Percentiles rank a stretch among this genome's conserved stretches.
Conservation (phyloP, 2,797 vertebrate species). For the Diceros bicornis region DNA sequence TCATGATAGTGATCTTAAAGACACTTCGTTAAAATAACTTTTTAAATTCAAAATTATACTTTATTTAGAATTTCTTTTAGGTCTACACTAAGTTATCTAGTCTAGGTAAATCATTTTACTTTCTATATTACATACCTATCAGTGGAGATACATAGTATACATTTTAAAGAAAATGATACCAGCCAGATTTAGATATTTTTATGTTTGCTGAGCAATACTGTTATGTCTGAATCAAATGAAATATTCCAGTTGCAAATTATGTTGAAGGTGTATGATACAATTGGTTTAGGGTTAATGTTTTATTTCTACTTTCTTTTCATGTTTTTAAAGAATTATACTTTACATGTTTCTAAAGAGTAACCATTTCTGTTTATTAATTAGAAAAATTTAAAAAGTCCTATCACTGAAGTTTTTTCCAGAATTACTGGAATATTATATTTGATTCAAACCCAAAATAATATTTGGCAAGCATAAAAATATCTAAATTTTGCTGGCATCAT, state of each 20-base stretch:
- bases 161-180: background rate
- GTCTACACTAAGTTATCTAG: background rate
- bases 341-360: conserved; percentile 8
- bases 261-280: background rate
- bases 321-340: conserved; percentile 26
- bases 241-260: conserved; percentile 34
- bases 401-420: background rate
- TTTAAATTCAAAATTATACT: background rate
- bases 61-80: conserved; percentile 30
- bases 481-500: background rate
- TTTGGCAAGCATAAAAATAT: conserved; percentile 7
- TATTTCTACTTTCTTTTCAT: conserved; percentile 9
- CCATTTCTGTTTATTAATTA: conserved; percentile 24
- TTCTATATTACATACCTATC: background rate
- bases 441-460: background rate
- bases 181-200: conserved; percentile 39
- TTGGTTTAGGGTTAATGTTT: background rate
- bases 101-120: background rate
- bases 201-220: background rate
- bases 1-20: background rate
- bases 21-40: background rate
- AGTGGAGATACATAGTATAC: background rate
- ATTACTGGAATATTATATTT: conserved; percentile 42
- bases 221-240: conserved; percentile 24
- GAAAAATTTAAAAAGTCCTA: background rate